A percentile compares a stretch with the other conserved stretches of the same genome.
Conservation (phyloP, 2,113 vertebrate species). For the Etheostoma spectabile region DNA sequence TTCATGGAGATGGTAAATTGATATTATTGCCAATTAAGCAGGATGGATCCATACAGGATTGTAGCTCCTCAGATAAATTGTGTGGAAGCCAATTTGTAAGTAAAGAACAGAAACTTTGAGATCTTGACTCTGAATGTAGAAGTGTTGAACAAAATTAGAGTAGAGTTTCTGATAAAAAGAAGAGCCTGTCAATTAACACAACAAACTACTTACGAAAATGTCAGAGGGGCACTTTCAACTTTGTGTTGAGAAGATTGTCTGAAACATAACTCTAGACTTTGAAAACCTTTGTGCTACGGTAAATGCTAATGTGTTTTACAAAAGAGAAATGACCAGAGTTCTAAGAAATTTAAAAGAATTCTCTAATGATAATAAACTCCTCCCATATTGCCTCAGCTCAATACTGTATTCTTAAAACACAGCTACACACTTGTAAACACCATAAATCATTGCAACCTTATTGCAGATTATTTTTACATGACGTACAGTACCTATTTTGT, state of each 20-base stretch:
- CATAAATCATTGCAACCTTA: background rate
- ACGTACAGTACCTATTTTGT: background rate
- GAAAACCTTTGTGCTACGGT: background rate
- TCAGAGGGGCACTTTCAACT: background rate
- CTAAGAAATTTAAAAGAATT: background rate
- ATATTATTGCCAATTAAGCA: constrained; percentile 54
- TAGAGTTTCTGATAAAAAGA: constrained; percentile 11
- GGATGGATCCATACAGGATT: constrained; percentile 1
- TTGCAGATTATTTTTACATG: background rate
- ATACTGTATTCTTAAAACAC: background rate
- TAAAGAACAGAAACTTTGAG: constrained; percentile 25
- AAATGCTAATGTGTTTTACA: background rate
- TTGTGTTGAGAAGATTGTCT: background rate
- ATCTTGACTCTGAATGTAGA: constrained; percentile 34
- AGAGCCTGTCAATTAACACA: constrained; percentile 38
- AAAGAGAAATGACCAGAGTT: background rate
- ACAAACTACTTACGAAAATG: background rate
- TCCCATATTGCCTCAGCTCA: background rate
- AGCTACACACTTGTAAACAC: background rate
- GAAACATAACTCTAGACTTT: background rate
- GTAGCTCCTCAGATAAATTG: constrained; percentile 23
- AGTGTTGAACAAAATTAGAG: constrained; percentile 8
- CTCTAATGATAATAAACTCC: background rate
- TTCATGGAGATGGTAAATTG: constrained; percentile 32
- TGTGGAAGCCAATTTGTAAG: constrained; percentile 30